Conservation (phyloP, 2,888 invertebrate genomes). For the Andrena trimmerana region DNA sequence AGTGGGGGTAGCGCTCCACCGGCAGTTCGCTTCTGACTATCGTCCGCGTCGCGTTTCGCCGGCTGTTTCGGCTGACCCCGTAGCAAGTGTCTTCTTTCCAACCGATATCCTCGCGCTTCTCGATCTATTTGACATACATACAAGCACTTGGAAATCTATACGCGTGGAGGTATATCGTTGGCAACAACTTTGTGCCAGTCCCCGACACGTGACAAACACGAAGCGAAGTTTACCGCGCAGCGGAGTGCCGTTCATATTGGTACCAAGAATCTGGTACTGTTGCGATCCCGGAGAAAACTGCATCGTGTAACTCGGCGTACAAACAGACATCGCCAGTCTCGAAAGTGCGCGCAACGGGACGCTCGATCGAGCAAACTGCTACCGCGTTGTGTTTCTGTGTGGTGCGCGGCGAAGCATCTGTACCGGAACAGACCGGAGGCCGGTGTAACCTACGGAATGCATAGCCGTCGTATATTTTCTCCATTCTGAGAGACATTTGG, state of each 20-base stretch:
- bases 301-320: background rate
- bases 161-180: too few relatives aligned
- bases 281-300: constrained; percentile 3
- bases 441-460: constrained; percentile 11
- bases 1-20: constrained; percentile 67
- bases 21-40: constrained; percentile 76
- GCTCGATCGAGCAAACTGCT: background rate
- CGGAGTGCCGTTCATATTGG: background rate
- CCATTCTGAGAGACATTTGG: constrained; percentile 53
- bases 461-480: constrained; percentile 18
- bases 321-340: background rate
- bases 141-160: background rate
- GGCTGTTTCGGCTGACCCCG: background rate
- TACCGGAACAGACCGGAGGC: background rate
- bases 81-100: background rate
- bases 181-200: too few relatives aligned
- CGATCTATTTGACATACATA: background rate
- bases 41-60: constrained; percentile 61
- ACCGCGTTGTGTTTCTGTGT: background rate
- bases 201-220: too few relatives aligned
- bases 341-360: background rate
- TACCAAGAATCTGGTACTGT: background rate
- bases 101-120: background rate
- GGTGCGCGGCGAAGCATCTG: too few relatives aligned
- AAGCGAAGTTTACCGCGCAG: background rate